Base-by-base conservation (phyloP, 2,888 invertebrate species). In the Synanthedon vespiformis region DNA sequence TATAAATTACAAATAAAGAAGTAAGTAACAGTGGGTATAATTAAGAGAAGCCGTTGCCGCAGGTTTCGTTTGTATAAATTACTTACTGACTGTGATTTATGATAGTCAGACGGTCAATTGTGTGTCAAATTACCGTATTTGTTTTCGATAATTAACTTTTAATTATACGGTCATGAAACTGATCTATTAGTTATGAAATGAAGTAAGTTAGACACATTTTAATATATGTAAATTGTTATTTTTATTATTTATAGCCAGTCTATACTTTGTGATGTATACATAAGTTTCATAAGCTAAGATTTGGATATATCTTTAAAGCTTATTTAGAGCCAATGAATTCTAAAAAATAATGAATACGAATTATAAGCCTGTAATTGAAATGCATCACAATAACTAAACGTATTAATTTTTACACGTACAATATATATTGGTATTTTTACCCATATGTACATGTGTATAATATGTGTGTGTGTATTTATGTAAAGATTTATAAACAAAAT, bases 71-170 rank as follows among this genome's bases (percentile, higher is more conserved):
- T 40, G 49, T 47, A 44, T 51, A 56, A 55, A 56, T 58, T 52
- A 54, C 52, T 49, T 49, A n/a, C 12, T 50, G 44, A 48, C 50
- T 50, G 58, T 58, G 57, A 61, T 61, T 59, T 58, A 61, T 56
- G 53, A 48, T 13, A 22, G 11, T 22, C 12, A 51, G 52, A 40
- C 54, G 53, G 47, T 54, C 54, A 51, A 53, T 57, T 56, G 55
- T 52, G 40, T 40, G 16, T 22, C 48, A 48, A 16, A 48, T 48
- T 48, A 48, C 10, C 18, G 18, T 54, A 51, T 61, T 56, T 56
- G 57, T 56, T 56, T 58, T 53, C 47, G 44, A 18, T 54, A 54
- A 58, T 55, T 41, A 54, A 53, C 53, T 54, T 58, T 53, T 53
- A 48, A 54, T 55, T 49, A 14, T 34, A 34, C 10, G 34, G 34